Percentiles rank a stretch among this genome's conserved stretches.
Evolutionary conservation across 2,888 invertebrate genomes (phyloP).

Genomic region (Eupithecia centaureata): DNA sequence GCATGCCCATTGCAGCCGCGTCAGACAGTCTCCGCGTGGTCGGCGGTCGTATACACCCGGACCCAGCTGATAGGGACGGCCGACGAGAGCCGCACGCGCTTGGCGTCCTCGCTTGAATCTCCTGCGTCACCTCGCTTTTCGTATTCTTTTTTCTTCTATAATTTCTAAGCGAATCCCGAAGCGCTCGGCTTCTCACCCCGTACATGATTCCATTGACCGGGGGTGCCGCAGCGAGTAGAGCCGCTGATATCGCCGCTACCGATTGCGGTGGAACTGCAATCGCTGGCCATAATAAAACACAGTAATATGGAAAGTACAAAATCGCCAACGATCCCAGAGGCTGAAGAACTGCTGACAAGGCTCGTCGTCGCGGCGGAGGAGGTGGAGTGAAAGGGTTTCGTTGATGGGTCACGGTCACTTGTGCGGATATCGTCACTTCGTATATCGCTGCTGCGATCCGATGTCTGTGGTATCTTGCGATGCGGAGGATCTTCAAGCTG

Average conservation of each 20-base stretch:
- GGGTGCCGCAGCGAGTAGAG: conserved; percentile 88
- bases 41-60: conserved; percentile 74
- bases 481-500: conserved; percentile 88
- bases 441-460: conserved; percentile 93
- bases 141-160: conserved; percentile 91
- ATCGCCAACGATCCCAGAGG: conserved; percentile 88
- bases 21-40: conserved; percentile 75
- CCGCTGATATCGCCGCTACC: conserved; percentile 85
- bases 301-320: conserved; percentile 90
- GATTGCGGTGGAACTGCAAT: conserved; percentile 66
- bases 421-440: conserved; percentile 92
- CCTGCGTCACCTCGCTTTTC: conserved; percentile 90
- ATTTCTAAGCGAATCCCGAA: conserved; percentile 89
- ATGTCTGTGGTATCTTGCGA: conserved; percentile 90
- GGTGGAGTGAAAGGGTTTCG: conserved; percentile 90
- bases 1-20: conserved; percentile 75
- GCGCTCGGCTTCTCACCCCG: conserved; percentile 88
- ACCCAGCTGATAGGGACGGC: conserved; percentile 87
- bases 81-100: conserved; percentile 90
- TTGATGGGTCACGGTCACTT: conserved; percentile 92
- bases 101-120: conserved; percentile 91
- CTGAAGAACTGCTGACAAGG: conserved; percentile 88
- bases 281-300: conserved; percentile 87
- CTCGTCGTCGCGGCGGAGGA: conserved; percentile 86
- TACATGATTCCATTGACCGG: conserved; percentile 91